Base-by-base conservation (phyloP, 2,888 invertebrate species). In the Agonopterix subpropinquella region DNA sequence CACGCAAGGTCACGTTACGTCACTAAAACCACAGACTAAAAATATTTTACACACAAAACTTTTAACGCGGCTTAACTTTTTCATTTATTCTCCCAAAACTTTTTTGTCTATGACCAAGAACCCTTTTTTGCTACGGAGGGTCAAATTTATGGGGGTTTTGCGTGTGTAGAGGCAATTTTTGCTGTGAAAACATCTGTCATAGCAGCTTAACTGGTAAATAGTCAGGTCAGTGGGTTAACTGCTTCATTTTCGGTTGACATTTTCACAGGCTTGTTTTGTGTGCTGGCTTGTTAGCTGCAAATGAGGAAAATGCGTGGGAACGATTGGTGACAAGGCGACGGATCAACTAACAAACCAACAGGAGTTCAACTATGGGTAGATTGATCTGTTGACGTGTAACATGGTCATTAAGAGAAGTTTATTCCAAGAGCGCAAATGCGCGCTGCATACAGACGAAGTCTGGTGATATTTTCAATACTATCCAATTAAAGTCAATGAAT, bases 151-250 rank as follows among this genome's bases (percentile, higher is more conserved):
- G 71, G 60, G 56, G 43, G 53, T 59, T 65, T 73, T 50, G 80
- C 80, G 77, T 79, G 81, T 64, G 64, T 52, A 54, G 53, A 50
- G 50, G 70, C 65, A 56, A 67, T 83, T 76, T 71, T 64, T 61
- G 70, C 73, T 64, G 70, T 70, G 64, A 70, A 76, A 74, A 73
- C 79, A 82, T 83, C 79, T 80, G 80, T 84, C 81, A 82, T 74
- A 71, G 62, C 50, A 64, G 57, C 66, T 67, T 67, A 67, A 66
- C 71, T 68, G 64, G 62, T 59, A 59, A 58, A 58, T 56, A 13
- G 18, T 53, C 50, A 59, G 81, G 81, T 82, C 71, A 83, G 62
- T 83, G 58, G 83, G 83, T 78, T 81, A 78, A 73, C 67, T 56
- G 61, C 64, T 67, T 63, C 55, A 64, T 69, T 71, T 54, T 53